Base-by-base conservation (phyloP, 2,888 invertebrate genomes). In the Tortrix viridana region DNA sequence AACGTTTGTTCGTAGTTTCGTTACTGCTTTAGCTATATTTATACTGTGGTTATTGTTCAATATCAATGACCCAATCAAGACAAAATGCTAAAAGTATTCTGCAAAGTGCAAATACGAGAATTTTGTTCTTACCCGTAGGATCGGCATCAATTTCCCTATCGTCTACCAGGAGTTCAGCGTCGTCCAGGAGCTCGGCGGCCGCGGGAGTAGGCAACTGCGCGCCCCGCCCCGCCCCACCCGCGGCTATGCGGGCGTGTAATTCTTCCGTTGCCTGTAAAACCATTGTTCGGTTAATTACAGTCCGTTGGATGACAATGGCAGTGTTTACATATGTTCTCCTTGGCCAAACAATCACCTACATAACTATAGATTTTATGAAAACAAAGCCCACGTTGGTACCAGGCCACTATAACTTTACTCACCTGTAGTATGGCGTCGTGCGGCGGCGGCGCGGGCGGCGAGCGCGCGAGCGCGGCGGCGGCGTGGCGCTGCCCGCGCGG, bases 381-480 rank as follows among this genome's bases (percentile, higher is more conserved):
- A 16, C 16, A 41, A n/a, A 16, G 14, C 12, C 16, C 6, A 16
- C 16, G 5, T 43, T n/a, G 14, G 19, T 48, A 54, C 37, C 59
- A 49, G 37, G 48, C 14, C 12, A 48, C 1, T 37, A 60, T 19
- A 43, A 14, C 22, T n/a, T n/a, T n/a, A n/a, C n/a, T 1, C 77
- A 95, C 95, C 93, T 97, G 97, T 65, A 98, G 93, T 64, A 98
- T 98, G 55, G 98, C 98, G 88, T 98, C 98, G 82, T 98, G 97
- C 2, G 85, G 85, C 23, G 84, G 70, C 60, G 96, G 95, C 82
- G 97, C 95, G 83, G 97, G 95, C 70, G 96, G 92, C 58, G 97
- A 96, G 44, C 97, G 96, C 84, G 96, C 95, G 16, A 96, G 90
- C 46, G 96, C 96, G 20, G 98, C 98, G 88, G 98, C 97, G 12